Evolutionary conservation across 2,888 invertebrate species (phyloP).

Genomic region (Apotomis betuletana): DNA sequence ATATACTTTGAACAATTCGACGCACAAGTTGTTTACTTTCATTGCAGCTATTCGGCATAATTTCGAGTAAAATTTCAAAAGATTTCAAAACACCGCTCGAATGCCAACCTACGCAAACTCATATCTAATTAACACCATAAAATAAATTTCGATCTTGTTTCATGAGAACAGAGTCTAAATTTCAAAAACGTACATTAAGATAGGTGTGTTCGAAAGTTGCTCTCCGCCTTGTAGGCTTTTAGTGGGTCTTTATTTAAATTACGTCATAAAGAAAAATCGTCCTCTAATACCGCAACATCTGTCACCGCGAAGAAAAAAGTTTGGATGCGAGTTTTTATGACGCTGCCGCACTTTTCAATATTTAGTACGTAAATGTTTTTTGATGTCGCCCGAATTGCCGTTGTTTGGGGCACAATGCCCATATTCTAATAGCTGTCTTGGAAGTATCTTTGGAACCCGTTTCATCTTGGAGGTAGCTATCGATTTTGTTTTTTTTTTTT

Average conservation of each 20-base stretch:
- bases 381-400: slow-evolving; percentile 53
- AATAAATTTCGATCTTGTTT: background rate
- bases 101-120: background rate
- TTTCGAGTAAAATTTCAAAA: slow-evolving; percentile 56
- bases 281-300: slow-evolving; percentile 73
- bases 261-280: slow-evolving; percentile 73
- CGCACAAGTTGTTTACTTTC: slow-evolving; percentile 22
- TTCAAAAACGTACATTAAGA: background rate
- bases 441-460: background rate
- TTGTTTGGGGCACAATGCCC: slow-evolving; percentile 43
- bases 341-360: slow-evolving; percentile 63
- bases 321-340: slow-evolving; percentile 72
- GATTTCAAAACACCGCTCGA: slow-evolving; percentile 39
- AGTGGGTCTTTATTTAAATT: slow-evolving; percentile 74
- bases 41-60: slow-evolving; percentile 42
- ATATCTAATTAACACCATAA: background rate
- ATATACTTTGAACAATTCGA: background rate
- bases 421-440: slow-evolving; percentile 33
- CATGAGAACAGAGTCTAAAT: slow-evolving; percentile 3
- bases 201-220: background rate
- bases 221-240: slow-evolving; percentile 55
- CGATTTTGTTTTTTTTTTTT: no score
- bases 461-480: background rate
- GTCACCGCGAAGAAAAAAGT: slow-evolving; percentile 72
- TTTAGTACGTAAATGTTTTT: slow-evolving; percentile 69